Evolutionary conservation across 2,113 vertebrate species (phyloP).

Genomic region (Phylloscopus trochilus): DNA sequence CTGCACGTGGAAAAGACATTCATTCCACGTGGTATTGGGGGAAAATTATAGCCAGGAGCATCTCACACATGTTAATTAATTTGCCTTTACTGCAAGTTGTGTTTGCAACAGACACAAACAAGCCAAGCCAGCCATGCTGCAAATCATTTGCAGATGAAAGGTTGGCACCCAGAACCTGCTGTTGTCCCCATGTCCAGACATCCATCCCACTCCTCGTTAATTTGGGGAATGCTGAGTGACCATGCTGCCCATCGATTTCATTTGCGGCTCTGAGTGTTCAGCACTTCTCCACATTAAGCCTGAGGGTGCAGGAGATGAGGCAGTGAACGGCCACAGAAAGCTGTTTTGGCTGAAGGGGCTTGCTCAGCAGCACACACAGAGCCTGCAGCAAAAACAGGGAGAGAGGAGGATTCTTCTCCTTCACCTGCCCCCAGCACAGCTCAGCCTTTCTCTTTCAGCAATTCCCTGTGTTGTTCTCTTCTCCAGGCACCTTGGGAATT

Average conservation of each 20-base stretch:
- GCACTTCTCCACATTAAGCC: neutral
- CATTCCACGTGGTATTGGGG: neutral
- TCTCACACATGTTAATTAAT: neutral
- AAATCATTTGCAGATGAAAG: neutral
- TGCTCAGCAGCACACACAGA: neutral
- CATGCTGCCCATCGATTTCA: neutral
- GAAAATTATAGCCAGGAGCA: neutral
- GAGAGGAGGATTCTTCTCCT: neutral
- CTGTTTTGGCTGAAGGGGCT: neutral
- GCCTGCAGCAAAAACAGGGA: no score
- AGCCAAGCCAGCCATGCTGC: rapidly evolving
- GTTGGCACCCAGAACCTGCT: neutral
- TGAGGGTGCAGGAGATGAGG: neutral
- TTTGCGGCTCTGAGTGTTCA: neutral
- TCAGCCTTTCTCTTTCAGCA: neutral
- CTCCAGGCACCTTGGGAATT: neutral
- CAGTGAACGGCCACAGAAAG: neutral
- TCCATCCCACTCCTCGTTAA: neutral
- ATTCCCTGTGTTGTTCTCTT: neutral
- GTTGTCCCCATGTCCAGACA: neutral
- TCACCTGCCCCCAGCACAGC: neutral
- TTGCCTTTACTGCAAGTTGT: neutral
- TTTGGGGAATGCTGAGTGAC: neutral
- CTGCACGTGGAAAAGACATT: neutral
- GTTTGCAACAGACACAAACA: neutral